Conservation (phyloP, 2,888 invertebrate species). For the Acheta domesticus region DNA sequence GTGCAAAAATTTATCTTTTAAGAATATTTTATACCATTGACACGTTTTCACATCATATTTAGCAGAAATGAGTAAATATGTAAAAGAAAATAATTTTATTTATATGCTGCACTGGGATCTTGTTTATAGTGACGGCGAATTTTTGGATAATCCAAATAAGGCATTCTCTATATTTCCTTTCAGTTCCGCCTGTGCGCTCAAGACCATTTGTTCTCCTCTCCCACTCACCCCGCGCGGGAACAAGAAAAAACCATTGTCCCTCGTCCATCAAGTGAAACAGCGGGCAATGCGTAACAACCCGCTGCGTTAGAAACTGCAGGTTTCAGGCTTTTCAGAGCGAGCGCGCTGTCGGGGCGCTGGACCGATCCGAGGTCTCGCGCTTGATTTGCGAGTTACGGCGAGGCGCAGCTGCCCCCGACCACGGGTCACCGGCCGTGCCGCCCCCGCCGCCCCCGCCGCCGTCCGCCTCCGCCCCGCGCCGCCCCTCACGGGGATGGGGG, state of each 20-base stretch:
- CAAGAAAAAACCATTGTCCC: background rate
- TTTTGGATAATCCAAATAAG: no score
- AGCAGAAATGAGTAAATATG: no score
- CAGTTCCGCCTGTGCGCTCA: no score
- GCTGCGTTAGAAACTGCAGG: background rate
- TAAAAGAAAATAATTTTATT: no score
- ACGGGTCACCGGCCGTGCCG: background rate
- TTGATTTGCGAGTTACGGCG: conserved; percentile 18
- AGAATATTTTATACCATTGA: no score
- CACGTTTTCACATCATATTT: no score
- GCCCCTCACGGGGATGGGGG: background rate
- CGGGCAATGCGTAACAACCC: background rate
- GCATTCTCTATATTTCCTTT: no score
- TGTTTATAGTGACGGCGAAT: no score
- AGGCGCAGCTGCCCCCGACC: background rate
- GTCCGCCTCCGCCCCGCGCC: background rate
- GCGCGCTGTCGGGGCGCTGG: background rate
- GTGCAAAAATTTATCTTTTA: no score
- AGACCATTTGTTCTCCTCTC: no score
- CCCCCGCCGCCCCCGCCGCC: background rate
- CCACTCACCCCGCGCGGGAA: no score
- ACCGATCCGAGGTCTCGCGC: background rate
- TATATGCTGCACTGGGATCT: no score
- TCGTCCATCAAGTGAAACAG: background rate
- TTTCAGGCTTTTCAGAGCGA: background rate